Evolutionary conservation across 2,797 vertebrate genomes (phyloP).

Genomic region (Phalanger gymnotis): DNA sequence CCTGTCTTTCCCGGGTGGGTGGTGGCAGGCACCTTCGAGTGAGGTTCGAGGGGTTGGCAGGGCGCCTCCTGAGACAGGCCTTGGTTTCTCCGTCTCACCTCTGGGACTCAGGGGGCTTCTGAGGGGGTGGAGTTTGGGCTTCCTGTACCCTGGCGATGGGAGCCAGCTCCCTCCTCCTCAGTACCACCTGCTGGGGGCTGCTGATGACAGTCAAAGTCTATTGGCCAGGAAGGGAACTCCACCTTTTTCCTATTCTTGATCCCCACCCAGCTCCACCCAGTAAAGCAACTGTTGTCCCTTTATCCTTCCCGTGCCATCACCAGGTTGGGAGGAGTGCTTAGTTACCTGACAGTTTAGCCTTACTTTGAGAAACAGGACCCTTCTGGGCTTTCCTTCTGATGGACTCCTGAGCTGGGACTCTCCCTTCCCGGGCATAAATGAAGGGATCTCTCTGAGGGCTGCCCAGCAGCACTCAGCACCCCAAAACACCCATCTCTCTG

Average conservation of each 20-base stretch:
- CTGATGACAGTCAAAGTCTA: background rate
- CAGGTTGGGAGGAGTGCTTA: background rate
- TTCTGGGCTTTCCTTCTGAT: conserved; percentile 32
- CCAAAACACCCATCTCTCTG: background rate
- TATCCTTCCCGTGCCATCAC: background rate
- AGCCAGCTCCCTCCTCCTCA: background rate
- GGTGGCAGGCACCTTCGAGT: background rate
- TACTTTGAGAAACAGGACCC: background rate
- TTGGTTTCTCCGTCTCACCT: background rate
- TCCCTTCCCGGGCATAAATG: too few species aligned
- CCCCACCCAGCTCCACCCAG: background rate
- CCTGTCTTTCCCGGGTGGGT: conserved; percentile 5
- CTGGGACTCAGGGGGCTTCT: background rate
- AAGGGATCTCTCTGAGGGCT: too few species aligned
- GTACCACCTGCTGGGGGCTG: background rate
- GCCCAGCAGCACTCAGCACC: background rate
- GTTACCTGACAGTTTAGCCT: conserved; percentile 32
- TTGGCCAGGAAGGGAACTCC: background rate
- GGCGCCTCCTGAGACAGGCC: background rate
- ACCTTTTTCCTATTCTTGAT: background rate
- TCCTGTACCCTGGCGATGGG: background rate
- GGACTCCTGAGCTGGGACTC: conserved; percentile 13
- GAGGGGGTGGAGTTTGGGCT: background rate
- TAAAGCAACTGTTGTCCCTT: background rate
- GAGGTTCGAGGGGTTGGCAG: background rate